Conservation (phyloP, 2,888 invertebrate species). For the Mantis religiosa region DNA sequence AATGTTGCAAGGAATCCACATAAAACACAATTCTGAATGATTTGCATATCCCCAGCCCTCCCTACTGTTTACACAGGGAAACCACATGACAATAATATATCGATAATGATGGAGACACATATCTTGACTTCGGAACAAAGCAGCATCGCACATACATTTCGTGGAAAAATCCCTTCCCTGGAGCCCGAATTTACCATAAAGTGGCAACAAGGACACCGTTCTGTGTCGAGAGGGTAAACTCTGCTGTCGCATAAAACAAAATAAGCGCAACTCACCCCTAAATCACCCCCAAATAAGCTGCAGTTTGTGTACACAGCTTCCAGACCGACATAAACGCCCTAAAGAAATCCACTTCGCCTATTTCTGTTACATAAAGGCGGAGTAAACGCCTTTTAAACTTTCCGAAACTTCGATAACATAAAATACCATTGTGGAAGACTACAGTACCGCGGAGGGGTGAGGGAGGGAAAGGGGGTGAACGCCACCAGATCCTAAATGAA, state of each 20-base stretch:
- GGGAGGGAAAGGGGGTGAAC: background rate
- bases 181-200: background rate
- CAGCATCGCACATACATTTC: background rate
- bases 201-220: background rate
- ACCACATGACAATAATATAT: background rate
- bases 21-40: background rate
- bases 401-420: conserved; percentile 16
- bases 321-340: background rate
- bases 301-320: background rate
- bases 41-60: background rate
- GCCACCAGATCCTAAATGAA: conserved; percentile 27
- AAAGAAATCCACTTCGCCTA: background rate
- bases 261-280: background rate
- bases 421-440: background rate
- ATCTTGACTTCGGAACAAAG: background rate
- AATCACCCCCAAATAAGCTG: background rate
- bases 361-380: background rate
- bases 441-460: background rate
- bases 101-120: background rate
- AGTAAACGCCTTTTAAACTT: conserved; percentile 3
- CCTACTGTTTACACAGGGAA: background rate
- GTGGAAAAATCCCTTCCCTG: background rate
- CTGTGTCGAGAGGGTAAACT: background rate
- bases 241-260: background rate
- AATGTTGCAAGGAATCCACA: background rate